Evolutionary conservation across 1,140 invertebrate species (phyloP).

Genomic region (Trichomalopsis sarcophagae): DNA sequence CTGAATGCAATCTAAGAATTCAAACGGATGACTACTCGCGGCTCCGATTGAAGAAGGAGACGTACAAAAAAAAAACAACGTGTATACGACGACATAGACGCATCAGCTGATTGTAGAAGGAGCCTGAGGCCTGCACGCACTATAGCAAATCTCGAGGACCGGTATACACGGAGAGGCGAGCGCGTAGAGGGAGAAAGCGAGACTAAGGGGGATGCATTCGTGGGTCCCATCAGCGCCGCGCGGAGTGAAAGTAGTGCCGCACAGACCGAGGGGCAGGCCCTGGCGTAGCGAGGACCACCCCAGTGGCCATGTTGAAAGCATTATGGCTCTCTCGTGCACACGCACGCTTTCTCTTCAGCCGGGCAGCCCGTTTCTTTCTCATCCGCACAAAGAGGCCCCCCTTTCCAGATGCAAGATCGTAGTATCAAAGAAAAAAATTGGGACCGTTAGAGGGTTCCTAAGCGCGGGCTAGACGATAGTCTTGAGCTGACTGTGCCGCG

Average conservation of each 20-base stretch:
- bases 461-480: constrained; percentile 63
- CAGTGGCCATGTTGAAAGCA: constrained; percentile 50
- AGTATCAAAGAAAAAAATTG: constrained; percentile 39
- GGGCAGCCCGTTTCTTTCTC: constrained; percentile 13
- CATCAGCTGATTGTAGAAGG: constrained; percentile 19
- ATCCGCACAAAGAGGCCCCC: constrained; percentile 34
- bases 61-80: too few species aligned
- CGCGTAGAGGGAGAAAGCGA: constrained; percentile 33
- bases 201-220: constrained; percentile 33
- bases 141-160: constrained; percentile 17
- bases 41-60: not conserved
- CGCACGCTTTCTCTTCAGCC: not conserved
- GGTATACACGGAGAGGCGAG: not conserved
- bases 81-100: too few species aligned
- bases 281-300: constrained; percentile 47
- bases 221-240: constrained; percentile 1
- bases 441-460: constrained; percentile 64
- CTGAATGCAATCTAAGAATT: constrained; percentile 3
- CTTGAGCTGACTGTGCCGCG: constrained; percentile 61
- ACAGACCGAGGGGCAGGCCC: constrained; percentile 43
- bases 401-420: not conserved
- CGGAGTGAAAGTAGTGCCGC: constrained; percentile 34
- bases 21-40: not conserved
- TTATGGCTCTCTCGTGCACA: constrained; percentile 28
- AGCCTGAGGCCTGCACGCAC: constrained; percentile 30